Evolutionary conservation across 2,888 invertebrate species (phyloP).

Genomic region (Vesta saturnalis): DNA sequence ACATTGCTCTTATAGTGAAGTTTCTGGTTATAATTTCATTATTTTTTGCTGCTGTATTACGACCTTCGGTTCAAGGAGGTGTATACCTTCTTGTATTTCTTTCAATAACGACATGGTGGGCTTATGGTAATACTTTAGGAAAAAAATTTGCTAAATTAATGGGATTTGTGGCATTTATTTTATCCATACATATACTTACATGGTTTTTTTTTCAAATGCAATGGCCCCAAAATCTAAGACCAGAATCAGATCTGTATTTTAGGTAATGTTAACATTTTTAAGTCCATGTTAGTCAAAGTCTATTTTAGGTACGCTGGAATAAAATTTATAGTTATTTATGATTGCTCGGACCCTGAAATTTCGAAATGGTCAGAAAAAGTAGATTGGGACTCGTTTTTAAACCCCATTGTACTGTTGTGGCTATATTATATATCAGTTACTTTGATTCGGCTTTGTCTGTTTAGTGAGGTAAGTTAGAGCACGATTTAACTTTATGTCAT

Average conservation of each 20-base stretch:
- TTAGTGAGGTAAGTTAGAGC: conserved; percentile 82
- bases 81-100: conserved; percentile 90
- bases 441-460: conserved; percentile 78
- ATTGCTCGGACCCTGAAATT: conserved; percentile 69
- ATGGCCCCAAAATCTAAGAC: conserved; percentile 70
- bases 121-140: conserved; percentile 79
- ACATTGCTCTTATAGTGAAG: conserved; percentile 65
- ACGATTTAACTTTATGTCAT: too few relatives aligned
- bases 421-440: conserved; percentile 85
- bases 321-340: conserved; percentile 67
- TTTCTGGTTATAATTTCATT: conserved; percentile 72
- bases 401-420: conserved; percentile 81
- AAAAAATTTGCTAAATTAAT: conserved; percentile 80
- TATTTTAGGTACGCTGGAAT: conserved; percentile 80
- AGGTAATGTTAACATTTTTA: conserved; percentile 66
- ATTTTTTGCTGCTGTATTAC: conserved; percentile 78
- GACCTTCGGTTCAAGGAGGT: conserved; percentile 85
- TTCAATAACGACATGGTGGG: conserved; percentile 86
- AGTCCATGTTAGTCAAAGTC: not conserved
- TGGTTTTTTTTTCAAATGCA: conserved; percentile 87
- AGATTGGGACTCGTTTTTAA: conserved; percentile 82
- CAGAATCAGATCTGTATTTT: conserved; percentile 75
- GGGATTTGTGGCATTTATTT: conserved; percentile 76
- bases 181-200: conserved; percentile 77
- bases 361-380: conserved; percentile 68